Percentiles rank a stretch among this genome's conserved stretches.
Evolutionary conservation across 2,113 vertebrate species (phyloP).

Genomic region (Poeciliopsis prolifica): DNA sequence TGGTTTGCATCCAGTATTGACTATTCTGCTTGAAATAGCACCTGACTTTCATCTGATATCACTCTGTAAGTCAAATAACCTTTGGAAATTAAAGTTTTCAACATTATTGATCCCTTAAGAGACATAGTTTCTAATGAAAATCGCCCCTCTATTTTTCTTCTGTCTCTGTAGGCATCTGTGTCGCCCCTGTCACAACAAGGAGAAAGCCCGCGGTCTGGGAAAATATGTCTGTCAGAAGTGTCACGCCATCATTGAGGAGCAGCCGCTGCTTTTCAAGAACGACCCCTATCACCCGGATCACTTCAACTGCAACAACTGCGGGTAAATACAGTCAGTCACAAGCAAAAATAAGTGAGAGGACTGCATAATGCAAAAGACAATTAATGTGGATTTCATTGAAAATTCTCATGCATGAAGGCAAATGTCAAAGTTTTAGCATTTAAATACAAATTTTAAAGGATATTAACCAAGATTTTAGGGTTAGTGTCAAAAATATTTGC

Average conservation of each 20-base stretch:
- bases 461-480: background rate
- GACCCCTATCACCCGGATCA: conserved; percentile 99
- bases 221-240: conserved; percentile 99
- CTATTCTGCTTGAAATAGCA: too few relatives aligned
- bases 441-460: background rate
- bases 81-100: background rate
- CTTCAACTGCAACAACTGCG: conserved; percentile 98
- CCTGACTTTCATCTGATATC: too few relatives aligned
- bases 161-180: conserved; percentile 88
- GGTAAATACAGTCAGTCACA: conserved; percentile 73
- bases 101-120: background rate
- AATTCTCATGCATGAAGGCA: background rate
- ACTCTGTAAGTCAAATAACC: too few relatives aligned
- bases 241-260: conserved; percentile 95
- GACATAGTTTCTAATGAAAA: background rate
- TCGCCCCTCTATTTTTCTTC: background rate
- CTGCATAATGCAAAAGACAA: background rate
- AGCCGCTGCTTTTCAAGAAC: conserved; percentile 95
- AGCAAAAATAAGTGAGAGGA: background rate
- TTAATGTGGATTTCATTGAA: background rate
- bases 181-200: conserved; percentile 93
- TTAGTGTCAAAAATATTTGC: background rate
- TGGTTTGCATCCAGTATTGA: too few relatives aligned
- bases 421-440: background rate
- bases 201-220: conserved; percentile 94